phyloP scores from a whole-genome alignment of 2,113 vertebrate species.

The Poeciliopsis turrubarensis region DNA sequence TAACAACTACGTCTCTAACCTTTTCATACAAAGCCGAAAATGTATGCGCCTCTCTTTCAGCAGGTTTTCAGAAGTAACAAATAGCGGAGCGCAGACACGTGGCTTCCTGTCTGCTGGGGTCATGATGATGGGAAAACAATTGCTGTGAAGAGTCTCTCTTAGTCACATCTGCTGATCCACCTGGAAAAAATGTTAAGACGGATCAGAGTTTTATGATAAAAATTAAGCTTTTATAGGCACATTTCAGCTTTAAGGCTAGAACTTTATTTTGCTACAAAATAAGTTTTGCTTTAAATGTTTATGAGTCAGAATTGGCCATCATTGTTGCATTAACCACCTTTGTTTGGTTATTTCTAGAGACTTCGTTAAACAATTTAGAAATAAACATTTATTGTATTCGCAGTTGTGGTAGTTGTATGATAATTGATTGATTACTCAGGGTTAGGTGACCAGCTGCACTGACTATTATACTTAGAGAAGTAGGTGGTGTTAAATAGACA shows the following conservation, averaged over 20 bases:
- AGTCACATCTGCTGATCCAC: conserved; percentile 6
- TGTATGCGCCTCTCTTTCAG: conserved; percentile 3
- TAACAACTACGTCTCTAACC: conserved; percentile 30
- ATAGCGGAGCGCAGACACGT: background rate
- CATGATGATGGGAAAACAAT: conserved; percentile 22
- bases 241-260: background rate
- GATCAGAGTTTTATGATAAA: background rate
- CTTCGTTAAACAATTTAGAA: background rate
- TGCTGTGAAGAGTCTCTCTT: background rate
- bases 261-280: background rate
- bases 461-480: too few species aligned
- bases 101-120: conserved; percentile 7
- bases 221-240: background rate
- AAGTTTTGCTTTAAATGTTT: background rate
- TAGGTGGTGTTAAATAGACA: too few species aligned
- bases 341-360: background rate
- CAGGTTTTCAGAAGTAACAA: conserved; percentile 4
- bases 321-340: background rate
- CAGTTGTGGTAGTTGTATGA: background rate
- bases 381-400: background rate
- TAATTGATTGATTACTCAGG: background rate
- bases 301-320: background rate
- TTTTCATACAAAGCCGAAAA: conserved; percentile 23
- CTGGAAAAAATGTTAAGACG: background rate
- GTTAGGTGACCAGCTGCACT: background rate